Percentiles rank a stretch among this genome's conserved stretches.
These are phyloP conservation scores for Agrypnia vestita DNA, from an alignment of 1,140 invertebrate species.

Conservation along the genomic window DNA sequence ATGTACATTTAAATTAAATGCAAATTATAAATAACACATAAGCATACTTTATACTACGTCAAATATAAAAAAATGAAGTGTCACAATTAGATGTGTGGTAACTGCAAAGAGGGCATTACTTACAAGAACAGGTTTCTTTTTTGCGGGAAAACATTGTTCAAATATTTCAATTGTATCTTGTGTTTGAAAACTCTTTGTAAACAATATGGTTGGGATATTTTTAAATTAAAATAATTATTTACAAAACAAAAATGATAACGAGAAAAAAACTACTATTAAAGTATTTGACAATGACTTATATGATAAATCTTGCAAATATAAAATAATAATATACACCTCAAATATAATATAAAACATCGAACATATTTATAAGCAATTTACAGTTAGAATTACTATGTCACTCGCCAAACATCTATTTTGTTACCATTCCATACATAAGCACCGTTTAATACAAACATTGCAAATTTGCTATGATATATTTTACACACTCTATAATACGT, in stretches of 20 bases:
- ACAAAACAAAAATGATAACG: neutral
- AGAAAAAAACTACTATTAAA: constrained; percentile 18
- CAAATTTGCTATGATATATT: neutral
- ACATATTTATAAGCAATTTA: constrained; percentile 16
- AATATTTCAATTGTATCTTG: neutral
- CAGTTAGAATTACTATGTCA: neutral
- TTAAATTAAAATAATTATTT: neutral
- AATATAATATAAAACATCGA: constrained; percentile 38
- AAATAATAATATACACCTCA: constrained; percentile 25
- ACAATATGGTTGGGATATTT: neutral
- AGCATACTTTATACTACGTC: constrained; percentile 15
- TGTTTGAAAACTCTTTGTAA: neutral
- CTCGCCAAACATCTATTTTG: neutral
- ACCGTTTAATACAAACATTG: constrained; percentile 24
- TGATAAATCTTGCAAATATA: constrained; percentile 20
- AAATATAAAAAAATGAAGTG: constrained; percentile 12
- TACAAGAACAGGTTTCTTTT: too few relatives aligned
- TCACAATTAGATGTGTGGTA: constrained; percentile 12
- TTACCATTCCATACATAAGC: constrained; percentile 24
- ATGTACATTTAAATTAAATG: constrained; percentile 36
- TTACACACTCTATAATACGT: neutral
- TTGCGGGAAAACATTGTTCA: neutral
- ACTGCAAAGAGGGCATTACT: neutral
- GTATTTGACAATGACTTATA: constrained; percentile 40
- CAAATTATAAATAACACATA: constrained; percentile 27